phyloP scores from a whole-genome alignment of 2,113 vertebrate species.

The Actinemys pallida region DNA sequence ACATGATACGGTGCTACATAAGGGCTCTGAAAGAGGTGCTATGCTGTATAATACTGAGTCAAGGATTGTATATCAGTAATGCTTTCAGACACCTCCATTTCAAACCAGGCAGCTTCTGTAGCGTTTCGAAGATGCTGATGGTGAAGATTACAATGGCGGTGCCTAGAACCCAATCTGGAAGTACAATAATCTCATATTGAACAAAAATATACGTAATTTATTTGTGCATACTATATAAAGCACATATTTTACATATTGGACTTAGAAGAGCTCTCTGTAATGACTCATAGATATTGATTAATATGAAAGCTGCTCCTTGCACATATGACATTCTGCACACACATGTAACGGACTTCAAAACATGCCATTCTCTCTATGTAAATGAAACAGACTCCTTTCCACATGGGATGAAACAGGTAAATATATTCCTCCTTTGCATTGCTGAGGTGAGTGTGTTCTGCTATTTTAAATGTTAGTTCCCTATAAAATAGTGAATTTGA shows the following conservation, averaged over 20 bases:
- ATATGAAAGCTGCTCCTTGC: neutral
- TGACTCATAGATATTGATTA: neutral
- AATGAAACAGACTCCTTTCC: neutral
- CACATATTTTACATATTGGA: accelerated
- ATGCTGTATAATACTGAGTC: accelerated
- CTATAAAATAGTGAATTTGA: neutral
- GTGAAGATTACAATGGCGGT: neutral
- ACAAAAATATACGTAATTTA: neutral
- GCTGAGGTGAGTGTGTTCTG: accelerated
- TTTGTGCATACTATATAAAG: neutral
- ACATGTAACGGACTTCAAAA: neutral
- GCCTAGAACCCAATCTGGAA: neutral
- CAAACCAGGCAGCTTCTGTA: neutral
- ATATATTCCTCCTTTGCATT: neutral
- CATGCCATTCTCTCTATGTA: neutral
- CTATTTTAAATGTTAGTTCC: neutral
- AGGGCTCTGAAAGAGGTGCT: neutral
- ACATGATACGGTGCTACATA: accelerated
- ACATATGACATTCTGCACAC: neutral
- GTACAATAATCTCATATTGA: accelerated
- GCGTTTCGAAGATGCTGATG: neutral
- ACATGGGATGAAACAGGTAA: accelerated
- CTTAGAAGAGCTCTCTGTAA: neutral
- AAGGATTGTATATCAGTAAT: accelerated
- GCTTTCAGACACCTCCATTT: neutral